Percentiles rank a stretch among this genome's conserved stretches.
phyloP scores from a whole-genome alignment of 37 sponge, comb jelly and placozoan genomes.

The Beroe ovata region DNA sequence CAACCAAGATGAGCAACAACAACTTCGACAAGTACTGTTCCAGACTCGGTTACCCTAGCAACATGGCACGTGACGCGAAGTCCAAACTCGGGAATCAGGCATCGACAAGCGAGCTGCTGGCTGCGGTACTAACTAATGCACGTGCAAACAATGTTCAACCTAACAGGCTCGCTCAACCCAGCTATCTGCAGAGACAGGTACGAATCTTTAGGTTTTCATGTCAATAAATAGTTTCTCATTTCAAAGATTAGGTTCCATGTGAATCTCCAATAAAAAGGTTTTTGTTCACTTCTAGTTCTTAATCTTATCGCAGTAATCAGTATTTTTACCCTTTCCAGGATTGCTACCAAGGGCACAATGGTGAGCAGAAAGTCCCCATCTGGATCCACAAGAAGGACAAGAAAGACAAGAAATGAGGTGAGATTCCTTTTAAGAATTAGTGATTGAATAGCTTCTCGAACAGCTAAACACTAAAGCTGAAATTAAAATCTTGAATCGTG shows the following conservation, averaged over 20 bases:
- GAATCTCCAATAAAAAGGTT: not conserved
- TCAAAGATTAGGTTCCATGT: not conserved
- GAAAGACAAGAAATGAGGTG: conserved; percentile 59
- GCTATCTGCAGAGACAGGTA: conserved; percentile 51
- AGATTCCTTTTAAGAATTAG: too few relatives aligned
- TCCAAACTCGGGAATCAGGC: not conserved
- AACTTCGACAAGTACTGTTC: conserved; percentile 52
- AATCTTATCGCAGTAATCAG: not conserved
- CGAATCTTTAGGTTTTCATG: not conserved
- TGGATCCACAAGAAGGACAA: conserved; percentile 43
- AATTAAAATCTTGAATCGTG: too few relatives aligned
- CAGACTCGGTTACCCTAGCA: conserved; percentile 23
- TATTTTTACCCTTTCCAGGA: conserved; percentile 13
- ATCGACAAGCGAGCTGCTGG: conserved; percentile 26
- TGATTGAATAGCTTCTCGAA: too few relatives aligned
- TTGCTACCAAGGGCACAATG: not conserved
- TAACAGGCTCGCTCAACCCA: conserved; percentile 37
- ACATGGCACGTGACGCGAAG: conserved; percentile 38
- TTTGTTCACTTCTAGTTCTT: not conserved
- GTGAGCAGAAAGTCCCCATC: conserved; percentile 49
- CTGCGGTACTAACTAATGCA: conserved; percentile 30
- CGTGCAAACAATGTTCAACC: conserved; percentile 42
- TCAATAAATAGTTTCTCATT: not conserved
- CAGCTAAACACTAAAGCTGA: too few relatives aligned
- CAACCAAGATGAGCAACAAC: conserved; percentile 10